Evolutionary conservation across 2,113 vertebrate species (phyloP).

Genomic region (Dromiciops gliroides): DNA sequence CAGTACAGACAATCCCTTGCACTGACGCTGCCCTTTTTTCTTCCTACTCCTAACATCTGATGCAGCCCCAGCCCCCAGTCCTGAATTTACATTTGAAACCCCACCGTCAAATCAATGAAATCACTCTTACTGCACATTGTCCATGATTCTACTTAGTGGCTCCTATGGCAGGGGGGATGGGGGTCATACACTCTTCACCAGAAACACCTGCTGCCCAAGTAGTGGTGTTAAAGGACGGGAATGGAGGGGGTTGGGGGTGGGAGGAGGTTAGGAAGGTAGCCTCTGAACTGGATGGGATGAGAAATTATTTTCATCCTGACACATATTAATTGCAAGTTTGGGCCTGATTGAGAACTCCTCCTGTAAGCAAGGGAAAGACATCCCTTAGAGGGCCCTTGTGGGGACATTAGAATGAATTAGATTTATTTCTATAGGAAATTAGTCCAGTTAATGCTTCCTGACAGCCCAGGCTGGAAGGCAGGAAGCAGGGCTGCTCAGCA

Average conservation of each 20-base stretch:
- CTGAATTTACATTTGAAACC: neutral
- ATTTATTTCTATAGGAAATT: neutral
- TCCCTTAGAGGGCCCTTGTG: neutral
- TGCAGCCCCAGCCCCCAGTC: neutral
- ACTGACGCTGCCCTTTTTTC: neutral
- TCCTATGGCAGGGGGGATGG: neutral
- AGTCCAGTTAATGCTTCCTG: neutral
- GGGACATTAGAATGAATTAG: neutral
- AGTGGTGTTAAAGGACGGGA: neutral
- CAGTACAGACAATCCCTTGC: neutral
- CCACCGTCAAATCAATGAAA: neutral
- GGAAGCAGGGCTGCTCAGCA: neutral
- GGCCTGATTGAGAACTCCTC: neutral
- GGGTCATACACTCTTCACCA: neutral
- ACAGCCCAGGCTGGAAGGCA: neutral
- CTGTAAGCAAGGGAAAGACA: neutral
- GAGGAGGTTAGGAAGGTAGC: neutral
- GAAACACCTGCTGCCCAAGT: neutral
- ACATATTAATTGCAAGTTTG: neutral
- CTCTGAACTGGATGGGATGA: neutral
- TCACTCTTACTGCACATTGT: neutral
- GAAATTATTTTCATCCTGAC: neutral
- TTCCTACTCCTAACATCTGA: neutral
- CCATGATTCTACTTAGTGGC: neutral
- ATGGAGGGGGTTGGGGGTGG: too few species aligned